Conservation (phyloP, 1,140 invertebrate species). For the Vanessa atalanta region DNA sequence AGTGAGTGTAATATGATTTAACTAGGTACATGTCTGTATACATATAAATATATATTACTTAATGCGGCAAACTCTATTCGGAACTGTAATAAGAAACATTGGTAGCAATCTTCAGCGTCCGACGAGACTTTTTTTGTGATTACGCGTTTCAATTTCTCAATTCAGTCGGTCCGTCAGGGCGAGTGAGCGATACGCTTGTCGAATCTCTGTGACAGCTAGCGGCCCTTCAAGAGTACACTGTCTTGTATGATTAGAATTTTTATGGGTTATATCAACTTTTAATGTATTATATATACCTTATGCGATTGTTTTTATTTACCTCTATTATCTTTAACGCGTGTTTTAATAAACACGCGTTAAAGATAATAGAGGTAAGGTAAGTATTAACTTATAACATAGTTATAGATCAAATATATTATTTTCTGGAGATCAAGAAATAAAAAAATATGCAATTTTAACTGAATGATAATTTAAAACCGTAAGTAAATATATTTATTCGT, state of each 20-base stretch:
- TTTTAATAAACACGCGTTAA: no score
- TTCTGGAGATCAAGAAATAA: no score
- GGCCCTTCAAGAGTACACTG: constrained; percentile 25
- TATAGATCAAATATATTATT: no score
- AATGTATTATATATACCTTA: background rate
- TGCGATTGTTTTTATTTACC: no score
- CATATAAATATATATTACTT: background rate
- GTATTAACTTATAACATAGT: no score
- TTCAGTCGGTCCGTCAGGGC: constrained; percentile 73
- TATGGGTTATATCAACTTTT: background rate
- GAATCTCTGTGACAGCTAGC: constrained; percentile 55
- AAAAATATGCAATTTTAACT: no score
- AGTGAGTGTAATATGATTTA: background rate
- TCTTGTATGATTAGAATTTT: constrained; percentile 10
- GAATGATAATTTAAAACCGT: no score
- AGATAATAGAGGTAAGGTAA: no score
- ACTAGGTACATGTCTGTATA: background rate
- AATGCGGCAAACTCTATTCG: background rate
- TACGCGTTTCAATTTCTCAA: constrained; percentile 76
- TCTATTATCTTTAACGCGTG: no score
- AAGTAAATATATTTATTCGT: no score
- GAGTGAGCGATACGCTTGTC: constrained; percentile 71
- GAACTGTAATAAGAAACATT: constrained; percentile 17
- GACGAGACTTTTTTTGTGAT: constrained; percentile 58
- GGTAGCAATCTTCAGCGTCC: constrained; percentile 16